phyloP scores from a whole-genome alignment of 2,113 vertebrate genomes.

The Brachyistius frenatus region DNA sequence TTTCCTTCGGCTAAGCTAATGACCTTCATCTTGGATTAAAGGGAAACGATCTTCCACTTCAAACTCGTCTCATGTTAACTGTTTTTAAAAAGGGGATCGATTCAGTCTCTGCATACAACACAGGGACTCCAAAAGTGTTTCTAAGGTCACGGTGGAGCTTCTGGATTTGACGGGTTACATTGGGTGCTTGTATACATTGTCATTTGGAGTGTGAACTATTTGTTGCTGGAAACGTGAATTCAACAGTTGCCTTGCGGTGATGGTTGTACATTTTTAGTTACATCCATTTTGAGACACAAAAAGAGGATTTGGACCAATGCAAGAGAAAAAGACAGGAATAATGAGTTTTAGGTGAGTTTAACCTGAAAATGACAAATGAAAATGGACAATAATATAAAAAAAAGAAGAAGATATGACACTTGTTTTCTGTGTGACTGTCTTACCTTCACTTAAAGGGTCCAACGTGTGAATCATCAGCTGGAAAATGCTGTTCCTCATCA shows the following conservation, averaged over 20 bases:
- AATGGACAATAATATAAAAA: neutral
- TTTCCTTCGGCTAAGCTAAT: slow-evolving; percentile 61
- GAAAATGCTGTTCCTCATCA: slow-evolving; percentile 99
- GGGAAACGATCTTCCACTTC: slow-evolving; percentile 48
- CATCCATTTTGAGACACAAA: slow-evolving; percentile 9
- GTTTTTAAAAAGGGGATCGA: slow-evolving; percentile 22
- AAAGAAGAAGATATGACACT: neutral
- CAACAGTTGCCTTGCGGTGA: too few relatives aligned
- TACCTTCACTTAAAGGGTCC: slow-evolving; percentile 91
- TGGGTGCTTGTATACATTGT: neutral
- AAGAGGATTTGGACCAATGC: slow-evolving; percentile 13
- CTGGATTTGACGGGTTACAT: neutral
- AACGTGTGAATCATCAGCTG: slow-evolving; percentile 99
- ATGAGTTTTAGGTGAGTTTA: neutral
- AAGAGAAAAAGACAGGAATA: slow-evolving; percentile 16
- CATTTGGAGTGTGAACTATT: neutral
- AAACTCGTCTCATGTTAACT: slow-evolving; percentile 8
- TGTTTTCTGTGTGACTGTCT: slow-evolving; percentile 20
- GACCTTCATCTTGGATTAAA: slow-evolving; percentile 71
- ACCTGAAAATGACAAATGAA: slow-evolving; percentile 8
- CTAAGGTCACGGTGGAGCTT: neutral
- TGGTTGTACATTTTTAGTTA: neutral
- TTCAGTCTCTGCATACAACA: neutral
- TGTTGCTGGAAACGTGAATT: neutral
- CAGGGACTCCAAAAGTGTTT: neutral